These are phyloP conservation scores for Exephanes ischioxanthus DNA, from an alignment of 2,888 invertebrate species.

Conservation along the genomic window DNA sequence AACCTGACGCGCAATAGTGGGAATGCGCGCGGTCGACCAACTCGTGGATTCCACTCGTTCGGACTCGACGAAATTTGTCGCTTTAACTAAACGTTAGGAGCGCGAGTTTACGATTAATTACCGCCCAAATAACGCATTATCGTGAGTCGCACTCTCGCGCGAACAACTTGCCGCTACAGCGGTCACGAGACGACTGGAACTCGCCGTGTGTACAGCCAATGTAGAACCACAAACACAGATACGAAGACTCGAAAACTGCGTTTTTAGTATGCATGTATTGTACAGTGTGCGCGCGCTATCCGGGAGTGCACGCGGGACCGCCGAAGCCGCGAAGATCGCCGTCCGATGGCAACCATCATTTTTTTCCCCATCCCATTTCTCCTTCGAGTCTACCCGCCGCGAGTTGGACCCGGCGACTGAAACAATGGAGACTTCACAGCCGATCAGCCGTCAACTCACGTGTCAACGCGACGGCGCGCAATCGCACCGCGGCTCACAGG, in stretches of 20 bases:
- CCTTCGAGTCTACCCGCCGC: constrained; percentile 13
- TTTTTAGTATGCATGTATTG: constrained; percentile 25
- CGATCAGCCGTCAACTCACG: constrained; percentile 34
- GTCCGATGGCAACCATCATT: constrained; percentile 58
- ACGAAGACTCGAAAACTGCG: not conserved
- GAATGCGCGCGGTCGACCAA: not conserved
- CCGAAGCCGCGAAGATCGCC: constrained; percentile 47
- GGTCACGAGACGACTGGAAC: constrained; percentile 66
- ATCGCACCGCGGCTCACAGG: not conserved
- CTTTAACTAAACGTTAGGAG: not conserved
- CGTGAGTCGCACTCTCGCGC: constrained; percentile 5
- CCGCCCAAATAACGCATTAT: constrained; percentile 39
- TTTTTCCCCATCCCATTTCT: constrained; percentile 16
- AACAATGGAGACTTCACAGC: constrained; percentile 23
- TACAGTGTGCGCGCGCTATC: constrained; percentile 22
- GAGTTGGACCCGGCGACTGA: constrained; percentile 27
- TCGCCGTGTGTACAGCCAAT: constrained; percentile 18
- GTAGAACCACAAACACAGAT: constrained; percentile 22
- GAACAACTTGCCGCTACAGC: constrained; percentile 56
- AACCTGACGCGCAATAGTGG: not conserved
- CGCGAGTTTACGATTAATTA: constrained; percentile 20
- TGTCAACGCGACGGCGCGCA: not conserved
- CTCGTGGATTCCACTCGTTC: not conserved
- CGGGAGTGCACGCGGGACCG: constrained; percentile 56
- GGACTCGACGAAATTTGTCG: not conserved